phyloP scores from a whole-genome alignment of 2,113 vertebrate species.

The Lamprologus speciosus region DNA sequence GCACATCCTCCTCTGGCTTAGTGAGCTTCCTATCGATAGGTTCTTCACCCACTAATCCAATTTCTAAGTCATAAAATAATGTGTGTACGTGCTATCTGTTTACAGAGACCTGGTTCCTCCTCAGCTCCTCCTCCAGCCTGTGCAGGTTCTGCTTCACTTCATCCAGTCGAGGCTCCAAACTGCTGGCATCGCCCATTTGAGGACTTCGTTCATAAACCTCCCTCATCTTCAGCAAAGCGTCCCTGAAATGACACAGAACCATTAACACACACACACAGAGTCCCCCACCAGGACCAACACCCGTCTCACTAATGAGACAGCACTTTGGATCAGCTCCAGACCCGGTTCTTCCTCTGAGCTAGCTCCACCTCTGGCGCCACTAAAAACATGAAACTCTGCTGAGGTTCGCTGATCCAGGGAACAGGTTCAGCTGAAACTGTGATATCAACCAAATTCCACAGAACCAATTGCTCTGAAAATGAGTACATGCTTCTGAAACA shows the following conservation, averaged over 20 bases:
- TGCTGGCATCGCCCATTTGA: slow-evolving; percentile 87
- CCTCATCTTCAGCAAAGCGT: slow-evolving; percentile 89
- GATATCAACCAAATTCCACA: neutral
- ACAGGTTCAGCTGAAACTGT: neutral
- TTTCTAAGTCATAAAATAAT: neutral
- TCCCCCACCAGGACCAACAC: neutral
- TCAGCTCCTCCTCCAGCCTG: slow-evolving; percentile 79
- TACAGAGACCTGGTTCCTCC: slow-evolving; percentile 81
- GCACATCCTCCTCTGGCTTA: neutral
- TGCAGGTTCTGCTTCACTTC: slow-evolving; percentile 86
- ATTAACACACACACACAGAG: neutral
- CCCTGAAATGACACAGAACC: slow-evolving; percentile 63
- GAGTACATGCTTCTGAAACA: neutral
- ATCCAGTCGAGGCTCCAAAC: slow-evolving; percentile 82
- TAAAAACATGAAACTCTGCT: neutral
- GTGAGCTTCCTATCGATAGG: neutral
- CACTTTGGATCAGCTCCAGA: neutral
- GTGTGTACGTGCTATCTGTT: neutral
- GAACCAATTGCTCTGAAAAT: neutral
- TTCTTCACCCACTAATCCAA: neutral
- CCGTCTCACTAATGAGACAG: neutral
- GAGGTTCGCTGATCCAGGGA: neutral
- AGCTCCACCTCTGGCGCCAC: neutral
- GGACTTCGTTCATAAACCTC: slow-evolving; percentile 91
- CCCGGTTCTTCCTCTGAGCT: neutral